Evolutionary conservation across 2,888 invertebrate species (phyloP), one percentile per base, ranked within the genome.

Genomic region (Orchesellides sinensis): DNA sequence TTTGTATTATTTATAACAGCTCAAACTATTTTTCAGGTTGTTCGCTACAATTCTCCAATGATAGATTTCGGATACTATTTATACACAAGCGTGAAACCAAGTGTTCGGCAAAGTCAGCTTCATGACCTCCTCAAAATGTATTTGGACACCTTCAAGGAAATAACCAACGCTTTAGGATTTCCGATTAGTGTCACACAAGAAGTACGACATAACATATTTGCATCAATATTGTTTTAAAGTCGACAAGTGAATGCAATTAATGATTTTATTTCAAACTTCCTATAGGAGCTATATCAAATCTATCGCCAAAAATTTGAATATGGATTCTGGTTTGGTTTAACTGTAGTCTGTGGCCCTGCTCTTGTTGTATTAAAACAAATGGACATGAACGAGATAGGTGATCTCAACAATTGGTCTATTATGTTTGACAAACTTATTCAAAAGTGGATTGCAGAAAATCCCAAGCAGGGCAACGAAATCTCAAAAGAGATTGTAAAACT

Each of bases 51-150:
- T 14, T 61, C 81, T 17, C 80, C 78, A n/a, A 45, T 6, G 4
- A 0, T 81, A n/a, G 86, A 86, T 23, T 25, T 86, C 5, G 73
- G 56, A 2, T 82, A 79, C 25, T 86, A 77, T 32, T 14, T 84
- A 0, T 86, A 49, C 40, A 83, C 70, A 0, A 83, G 83, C 47
- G 49, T 85, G 0, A 25, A 84, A 17, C 61, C 52, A 10, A 72
- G 63, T 25, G 74, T 84, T 0, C 54, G 84, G n/a, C 47, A 49
- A 4, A 25, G 17, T 0, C 66, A 68, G 14, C 73, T 80, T 25
- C 61, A 66, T 17, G 83, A 85, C 8, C 27, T 86, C 5, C 29
- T 85, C 1, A 14, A 68, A 12, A 12, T 65, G 2, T 86, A 85
- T 40, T 70, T 70, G 32, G 59, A 75, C 10, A 35, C 72, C 2